A percentile compares a stretch with the other conserved stretches of the same genome.
These are phyloP conservation scores for Saccopteryx leptura DNA, from an alignment of 2,113 vertebrate genomes.

Conservation along the genomic window DNA sequence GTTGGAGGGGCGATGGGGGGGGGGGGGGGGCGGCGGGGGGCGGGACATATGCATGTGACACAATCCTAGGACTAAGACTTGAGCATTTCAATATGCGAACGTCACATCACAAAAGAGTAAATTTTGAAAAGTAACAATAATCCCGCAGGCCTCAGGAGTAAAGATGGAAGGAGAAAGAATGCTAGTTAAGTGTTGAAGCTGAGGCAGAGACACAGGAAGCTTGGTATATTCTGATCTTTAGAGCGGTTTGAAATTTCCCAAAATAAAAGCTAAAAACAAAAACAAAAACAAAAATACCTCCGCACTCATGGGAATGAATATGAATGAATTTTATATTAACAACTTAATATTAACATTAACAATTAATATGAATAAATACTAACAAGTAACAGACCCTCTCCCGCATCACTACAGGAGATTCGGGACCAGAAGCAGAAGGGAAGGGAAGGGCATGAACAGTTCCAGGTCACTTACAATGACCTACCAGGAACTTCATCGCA, in stretches of 20 bases:
- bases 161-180: not conserved
- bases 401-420: not conserved
- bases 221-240: not conserved
- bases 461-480: not conserved
- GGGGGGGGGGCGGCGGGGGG: too few relatives aligned
- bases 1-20: too few relatives aligned
- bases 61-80: not conserved
- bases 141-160: accelerated
- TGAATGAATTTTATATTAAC: not conserved
- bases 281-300: not conserved
- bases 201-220: not conserved
- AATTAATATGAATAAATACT: not conserved
- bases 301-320: not conserved
- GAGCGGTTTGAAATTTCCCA: not conserved
- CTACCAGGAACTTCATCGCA: not conserved
- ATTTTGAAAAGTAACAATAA: not conserved
- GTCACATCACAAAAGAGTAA: not conserved
- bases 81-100: not conserved
- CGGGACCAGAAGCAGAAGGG: not conserved
- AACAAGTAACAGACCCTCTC: not conserved
- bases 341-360: not conserved
- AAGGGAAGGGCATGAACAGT: not conserved
- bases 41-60: too few relatives aligned
- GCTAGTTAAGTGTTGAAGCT: too few relatives aligned
- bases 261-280: not conserved